Conservation (phyloP, 2,797 vertebrate genomes). For the Sus cebifrons region DNA sequence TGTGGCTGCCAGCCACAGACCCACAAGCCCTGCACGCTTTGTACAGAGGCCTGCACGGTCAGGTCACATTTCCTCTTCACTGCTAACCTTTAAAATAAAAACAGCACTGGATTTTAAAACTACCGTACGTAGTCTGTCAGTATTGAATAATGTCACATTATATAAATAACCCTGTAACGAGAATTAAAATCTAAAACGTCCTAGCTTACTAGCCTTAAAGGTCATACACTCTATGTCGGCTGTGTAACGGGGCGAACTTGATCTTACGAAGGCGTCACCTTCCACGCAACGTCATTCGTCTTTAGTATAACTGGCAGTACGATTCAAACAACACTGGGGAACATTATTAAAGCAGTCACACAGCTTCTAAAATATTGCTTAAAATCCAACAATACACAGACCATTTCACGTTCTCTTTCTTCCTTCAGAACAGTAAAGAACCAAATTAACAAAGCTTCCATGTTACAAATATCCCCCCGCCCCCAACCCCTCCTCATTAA, state of each 20-base stretch:
- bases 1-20: constrained; percentile 87
- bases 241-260: constrained; percentile 90
- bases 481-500: constrained; percentile 86
- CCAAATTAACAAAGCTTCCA: constrained; percentile 86
- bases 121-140: constrained; percentile 91
- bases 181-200: constrained; percentile 90
- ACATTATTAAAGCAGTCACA: constrained; percentile 89
- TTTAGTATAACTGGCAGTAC: constrained; percentile 90
- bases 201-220: constrained; percentile 89
- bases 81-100: constrained; percentile 88
- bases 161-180: constrained; percentile 94
- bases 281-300: constrained; percentile 89
- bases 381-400: constrained; percentile 86
- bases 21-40: constrained; percentile 86
- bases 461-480: constrained; percentile 82
- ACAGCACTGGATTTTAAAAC: constrained; percentile 88
- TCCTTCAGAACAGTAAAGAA: constrained; percentile 86
- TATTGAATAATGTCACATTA: constrained; percentile 92
- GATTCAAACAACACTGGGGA: constrained; percentile 91
- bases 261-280: constrained; percentile 87
- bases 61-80: constrained; percentile 88
- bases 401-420: constrained; percentile 85
- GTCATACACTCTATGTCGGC: constrained; percentile 89
- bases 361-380: constrained; percentile 91
- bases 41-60: constrained; percentile 88